These are phyloP conservation scores for Nasonovia ribisnigri DNA, from an alignment of 2,888 invertebrate genomes.

Conservation along the genomic window DNA sequence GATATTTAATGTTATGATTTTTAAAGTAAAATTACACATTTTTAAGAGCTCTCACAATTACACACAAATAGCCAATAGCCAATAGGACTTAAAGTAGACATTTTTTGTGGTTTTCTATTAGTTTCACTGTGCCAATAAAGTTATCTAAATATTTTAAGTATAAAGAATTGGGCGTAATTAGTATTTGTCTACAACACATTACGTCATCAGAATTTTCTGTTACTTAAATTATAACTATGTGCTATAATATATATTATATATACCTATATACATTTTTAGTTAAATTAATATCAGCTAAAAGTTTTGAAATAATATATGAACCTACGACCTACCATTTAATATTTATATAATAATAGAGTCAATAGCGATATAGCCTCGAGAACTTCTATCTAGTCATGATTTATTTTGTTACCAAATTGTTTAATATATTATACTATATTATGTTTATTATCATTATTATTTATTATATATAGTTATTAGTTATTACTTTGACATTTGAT, in stretches of 20 bases:
- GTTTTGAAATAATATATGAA: not conserved
- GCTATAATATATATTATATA: not conserved
- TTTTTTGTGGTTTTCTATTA: too few species aligned
- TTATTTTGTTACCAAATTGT: slow-evolving; percentile 21
- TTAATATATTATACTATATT: not conserved
- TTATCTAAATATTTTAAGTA: too few species aligned
- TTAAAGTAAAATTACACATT: too few species aligned
- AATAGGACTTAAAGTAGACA: too few species aligned
- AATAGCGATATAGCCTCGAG: not conserved
- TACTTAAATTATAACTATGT: too few species aligned
- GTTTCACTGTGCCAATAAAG: too few species aligned
- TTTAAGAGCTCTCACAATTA: too few species aligned
- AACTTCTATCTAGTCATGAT: not conserved
- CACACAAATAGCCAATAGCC: too few species aligned
- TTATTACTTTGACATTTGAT: not conserved
- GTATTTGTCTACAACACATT: too few species aligned
- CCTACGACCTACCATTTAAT: not conserved
- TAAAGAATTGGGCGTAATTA: too few species aligned
- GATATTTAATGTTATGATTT: too few species aligned
- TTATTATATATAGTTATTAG: not conserved
- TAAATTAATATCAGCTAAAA: not conserved
- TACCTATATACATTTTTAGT: not conserved
- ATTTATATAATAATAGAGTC: not conserved
- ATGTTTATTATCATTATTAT: not conserved
- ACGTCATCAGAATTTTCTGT: too few species aligned